Evolutionary conservation across 2,888 invertebrate species (phyloP).

Genomic region (Monoplex corrugatus): DNA sequence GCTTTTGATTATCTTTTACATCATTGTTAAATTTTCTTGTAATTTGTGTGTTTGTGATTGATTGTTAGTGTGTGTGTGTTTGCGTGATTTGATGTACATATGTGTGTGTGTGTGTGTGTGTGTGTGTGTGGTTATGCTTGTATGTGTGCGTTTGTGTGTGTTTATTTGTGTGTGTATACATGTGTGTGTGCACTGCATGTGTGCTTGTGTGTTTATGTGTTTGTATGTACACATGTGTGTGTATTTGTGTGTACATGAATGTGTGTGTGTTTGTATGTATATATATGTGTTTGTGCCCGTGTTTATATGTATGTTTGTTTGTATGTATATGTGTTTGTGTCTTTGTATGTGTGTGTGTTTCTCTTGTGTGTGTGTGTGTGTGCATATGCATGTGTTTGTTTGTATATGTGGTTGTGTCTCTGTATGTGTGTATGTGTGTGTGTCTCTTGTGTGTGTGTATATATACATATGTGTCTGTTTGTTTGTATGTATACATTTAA

Average conservation of each 20-base stretch:
- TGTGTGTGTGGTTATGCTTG: neutral
- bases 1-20: too few relatives aligned
- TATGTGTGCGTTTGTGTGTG: neutral
- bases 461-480: neutral
- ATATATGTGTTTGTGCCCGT: neutral
- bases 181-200: too few relatives aligned
- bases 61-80: too few relatives aligned
- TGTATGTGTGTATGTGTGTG: neutral
- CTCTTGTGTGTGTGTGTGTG: neutral
- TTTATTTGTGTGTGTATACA: neutral
- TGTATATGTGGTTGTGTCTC: neutral
- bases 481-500: neutral
- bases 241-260: neutral
- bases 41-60: too few relatives aligned
- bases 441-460: conserved; percentile 4
- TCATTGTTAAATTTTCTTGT: too few relatives aligned
- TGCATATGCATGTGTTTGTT: neutral
- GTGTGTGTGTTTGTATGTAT: conserved; percentile 9
- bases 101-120: conserved; percentile 2
- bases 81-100: neutral
- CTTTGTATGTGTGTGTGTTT: neutral
- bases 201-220: neutral
- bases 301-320: neutral
- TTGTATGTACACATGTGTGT: neutral
- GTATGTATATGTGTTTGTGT: neutral